These are phyloP conservation scores for Atherix ibis DNA, from an alignment of 2,888 invertebrate species.

Conservation along the genomic window DNA sequence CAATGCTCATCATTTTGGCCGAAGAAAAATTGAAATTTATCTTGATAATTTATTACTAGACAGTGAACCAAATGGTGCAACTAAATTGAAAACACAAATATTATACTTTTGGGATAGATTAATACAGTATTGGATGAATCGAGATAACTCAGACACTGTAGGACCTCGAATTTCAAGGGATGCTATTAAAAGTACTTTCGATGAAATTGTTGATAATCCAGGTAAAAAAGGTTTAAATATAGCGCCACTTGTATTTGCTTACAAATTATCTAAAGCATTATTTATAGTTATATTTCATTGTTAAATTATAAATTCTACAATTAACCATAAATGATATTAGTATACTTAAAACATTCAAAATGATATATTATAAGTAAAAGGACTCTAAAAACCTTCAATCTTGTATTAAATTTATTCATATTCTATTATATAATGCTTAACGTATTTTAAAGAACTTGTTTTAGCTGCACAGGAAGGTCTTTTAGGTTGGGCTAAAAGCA, in stretches of 20 bases:
- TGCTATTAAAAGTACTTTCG: slow-evolving; percentile 54
- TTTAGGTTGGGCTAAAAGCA: slow-evolving; percentile 71
- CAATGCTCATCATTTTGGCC: slow-evolving; percentile 84
- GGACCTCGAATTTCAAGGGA: slow-evolving; percentile 61
- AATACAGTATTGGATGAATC: slow-evolving; percentile 83
- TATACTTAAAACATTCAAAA: too few relatives aligned
- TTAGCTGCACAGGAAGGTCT: slow-evolving; percentile 41
- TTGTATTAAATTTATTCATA: not conserved
- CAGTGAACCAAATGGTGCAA: slow-evolving; percentile 63
- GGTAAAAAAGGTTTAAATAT: slow-evolving; percentile 34
- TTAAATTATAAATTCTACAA: too few relatives aligned
- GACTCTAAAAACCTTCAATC: too few relatives aligned
- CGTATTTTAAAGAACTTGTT: slow-evolving; percentile 33
- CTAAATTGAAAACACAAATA: slow-evolving; percentile 72
- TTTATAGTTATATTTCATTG: too few relatives aligned
- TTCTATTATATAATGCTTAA: slow-evolving; percentile 1
- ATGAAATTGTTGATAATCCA: slow-evolving; percentile 57
- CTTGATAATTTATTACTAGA: slow-evolving; percentile 67
- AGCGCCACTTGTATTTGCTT: not conserved
- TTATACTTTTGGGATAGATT: slow-evolving; percentile 86
- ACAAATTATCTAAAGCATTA: too few relatives aligned
- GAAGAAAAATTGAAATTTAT: slow-evolving; percentile 77
- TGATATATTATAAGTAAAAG: too few relatives aligned
- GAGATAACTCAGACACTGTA: slow-evolving; percentile 36
- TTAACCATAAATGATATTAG: too few relatives aligned